phyloP scores from a whole-genome alignment of 2,888 invertebrate species.

The Enchytraeus crypticus region DNA sequence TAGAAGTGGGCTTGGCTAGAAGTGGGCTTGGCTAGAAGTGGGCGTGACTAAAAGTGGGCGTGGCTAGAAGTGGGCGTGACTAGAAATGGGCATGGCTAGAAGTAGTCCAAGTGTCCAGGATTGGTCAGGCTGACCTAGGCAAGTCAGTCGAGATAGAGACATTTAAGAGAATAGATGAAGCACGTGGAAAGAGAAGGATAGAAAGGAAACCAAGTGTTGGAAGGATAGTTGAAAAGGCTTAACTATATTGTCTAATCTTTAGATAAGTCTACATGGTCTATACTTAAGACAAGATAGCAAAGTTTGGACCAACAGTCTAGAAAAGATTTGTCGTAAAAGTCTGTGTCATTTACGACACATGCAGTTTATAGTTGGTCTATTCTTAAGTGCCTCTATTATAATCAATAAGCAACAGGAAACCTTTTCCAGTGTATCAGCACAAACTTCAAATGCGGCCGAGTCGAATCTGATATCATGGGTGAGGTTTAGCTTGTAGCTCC shows the following conservation, averaged over 20 bases:
- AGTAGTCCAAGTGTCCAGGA: too few species aligned
- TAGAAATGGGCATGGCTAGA: too few species aligned
- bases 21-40: too few species aligned
- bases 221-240: background rate
- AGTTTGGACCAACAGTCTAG: too few species aligned
- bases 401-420: conserved; percentile 26
- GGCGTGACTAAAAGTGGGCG: too few species aligned
- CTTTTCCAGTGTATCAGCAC: conserved; percentile 54
- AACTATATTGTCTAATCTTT: background rate
- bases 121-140: too few species aligned
- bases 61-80: too few species aligned
- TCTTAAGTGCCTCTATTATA: background rate
- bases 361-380: background rate
- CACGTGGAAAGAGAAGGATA: background rate
- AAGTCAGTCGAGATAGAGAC: too few species aligned
- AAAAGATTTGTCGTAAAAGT: too few species aligned
- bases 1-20: too few species aligned
- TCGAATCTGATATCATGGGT: conserved; percentile 60
- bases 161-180: background rate
- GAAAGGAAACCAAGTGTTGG: background rate
- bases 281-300: background rate
- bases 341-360: too few species aligned
- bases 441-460: conserved; percentile 55
- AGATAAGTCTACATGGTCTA: background rate
- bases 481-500: conserved; percentile 58